phyloP scores from a whole-genome alignment of 2,888 invertebrate genomes.

The Podabrus alpinus region DNA sequence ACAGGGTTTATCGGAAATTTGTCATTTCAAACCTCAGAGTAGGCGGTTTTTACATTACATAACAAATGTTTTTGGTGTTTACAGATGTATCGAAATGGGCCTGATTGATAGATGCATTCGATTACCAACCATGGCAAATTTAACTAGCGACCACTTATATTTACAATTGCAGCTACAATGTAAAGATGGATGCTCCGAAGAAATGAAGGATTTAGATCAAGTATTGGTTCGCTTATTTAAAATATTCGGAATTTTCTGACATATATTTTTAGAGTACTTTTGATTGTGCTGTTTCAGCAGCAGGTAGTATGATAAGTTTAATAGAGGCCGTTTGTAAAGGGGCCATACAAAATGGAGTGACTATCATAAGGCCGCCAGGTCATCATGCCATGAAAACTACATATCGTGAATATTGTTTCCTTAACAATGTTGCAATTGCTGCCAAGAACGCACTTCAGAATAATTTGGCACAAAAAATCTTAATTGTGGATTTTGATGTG shows the following conservation, averaged over 20 bases:
- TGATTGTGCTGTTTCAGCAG: constrained; percentile 74
- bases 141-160: constrained; percentile 67
- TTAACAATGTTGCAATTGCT: constrained; percentile 91
- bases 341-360: constrained; percentile 79
- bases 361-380: constrained; percentile 85
- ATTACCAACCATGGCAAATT: constrained; percentile 62
- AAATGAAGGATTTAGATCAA: constrained; percentile 74
- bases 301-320: constrained; percentile 79
- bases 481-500: constrained; percentile 95
- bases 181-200: constrained; percentile 59
- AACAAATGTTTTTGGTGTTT: neutral
- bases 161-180: constrained; percentile 68
- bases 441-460: constrained; percentile 75
- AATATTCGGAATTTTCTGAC: neutral
- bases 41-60: too few relatives aligned
- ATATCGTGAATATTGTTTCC: constrained; percentile 88
- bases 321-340: constrained; percentile 72
- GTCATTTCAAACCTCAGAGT: too few relatives aligned
- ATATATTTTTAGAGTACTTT: constrained; percentile 68
- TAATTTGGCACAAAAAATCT: constrained; percentile 63
- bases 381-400: constrained; percentile 89
- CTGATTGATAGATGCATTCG: constrained; percentile 68
- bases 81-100: constrained; percentile 70
- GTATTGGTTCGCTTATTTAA: constrained; percentile 54
- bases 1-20: too few relatives aligned